phyloP scores from a whole-genome alignment of 2,113 vertebrate genomes.

The Lophura nycthemera region DNA sequence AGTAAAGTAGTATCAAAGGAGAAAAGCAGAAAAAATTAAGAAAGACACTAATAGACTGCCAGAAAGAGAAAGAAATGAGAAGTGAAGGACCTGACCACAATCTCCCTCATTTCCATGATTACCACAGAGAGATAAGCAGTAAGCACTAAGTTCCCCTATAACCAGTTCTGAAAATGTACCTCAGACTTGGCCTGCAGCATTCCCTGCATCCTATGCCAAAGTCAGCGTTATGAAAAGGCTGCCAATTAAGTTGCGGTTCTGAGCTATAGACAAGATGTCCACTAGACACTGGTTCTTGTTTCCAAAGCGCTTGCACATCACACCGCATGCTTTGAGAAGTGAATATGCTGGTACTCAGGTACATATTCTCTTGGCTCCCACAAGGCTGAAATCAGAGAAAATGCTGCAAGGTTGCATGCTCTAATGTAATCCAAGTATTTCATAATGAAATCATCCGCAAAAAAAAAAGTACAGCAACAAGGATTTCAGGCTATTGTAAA shows the following conservation, averaged over 20 bases:
- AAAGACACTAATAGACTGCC: background rate
- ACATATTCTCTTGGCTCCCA: background rate
- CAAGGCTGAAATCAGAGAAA: background rate
- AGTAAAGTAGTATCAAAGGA: background rate
- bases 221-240: slow-evolving; percentile 36
- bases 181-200: background rate
- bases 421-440: background rate
- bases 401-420: slow-evolving; percentile 30
- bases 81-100: background rate
- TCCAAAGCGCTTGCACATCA: slow-evolving; percentile 37
- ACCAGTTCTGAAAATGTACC: background rate
- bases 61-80: background rate
- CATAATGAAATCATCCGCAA: slow-evolving; percentile 36
- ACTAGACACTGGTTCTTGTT: slow-evolving; percentile 39
- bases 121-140: background rate
- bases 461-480: slow-evolving; percentile 19
- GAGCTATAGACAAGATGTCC: slow-evolving; percentile 46
- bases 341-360: background rate
- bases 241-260: slow-evolving; percentile 60
- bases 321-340: background rate
- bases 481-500: slow-evolving; percentile 17
- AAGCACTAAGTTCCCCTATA: background rate
- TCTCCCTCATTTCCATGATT: background rate
- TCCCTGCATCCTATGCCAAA: background rate
- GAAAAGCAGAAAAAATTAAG: background rate